Percentiles rank a stretch among this genome's conserved stretches.
These are phyloP conservation scores for Drosophila truncata DNA, from an alignment of 1,140 invertebrate species.

Conservation along the genomic window DNA sequence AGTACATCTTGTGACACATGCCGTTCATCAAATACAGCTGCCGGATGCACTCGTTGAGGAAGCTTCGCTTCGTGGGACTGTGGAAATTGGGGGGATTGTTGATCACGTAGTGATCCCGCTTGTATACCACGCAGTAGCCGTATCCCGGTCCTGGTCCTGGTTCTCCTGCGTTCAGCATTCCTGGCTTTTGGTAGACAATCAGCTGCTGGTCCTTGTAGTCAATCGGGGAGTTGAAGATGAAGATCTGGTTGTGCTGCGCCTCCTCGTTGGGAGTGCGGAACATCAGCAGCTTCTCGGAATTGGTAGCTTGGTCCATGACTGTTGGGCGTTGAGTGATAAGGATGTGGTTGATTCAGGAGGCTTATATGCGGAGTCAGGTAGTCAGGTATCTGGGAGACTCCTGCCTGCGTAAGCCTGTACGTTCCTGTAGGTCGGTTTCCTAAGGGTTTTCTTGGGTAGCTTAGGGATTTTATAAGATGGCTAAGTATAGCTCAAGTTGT, in stretches of 20 bases:
- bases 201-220: constrained; percentile 57
- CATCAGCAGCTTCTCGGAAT: constrained; percentile 43
- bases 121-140: constrained; percentile 68
- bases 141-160: constrained; percentile 14
- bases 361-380: constrained; percentile 52
- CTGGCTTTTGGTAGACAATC: constrained; percentile 52
- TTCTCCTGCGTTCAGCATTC: constrained; percentile 1
- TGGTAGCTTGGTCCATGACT: constrained; percentile 46
- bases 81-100: constrained; percentile 64
- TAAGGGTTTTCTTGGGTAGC: not conserved
- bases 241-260: constrained; percentile 42
- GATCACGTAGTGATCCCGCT: constrained; percentile 63
- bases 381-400: not conserved
- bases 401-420: not conserved
- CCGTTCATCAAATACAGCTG: constrained; percentile 68
- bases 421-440: not conserved
- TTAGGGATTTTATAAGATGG: not conserved
- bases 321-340: constrained; percentile 31
- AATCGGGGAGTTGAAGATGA: constrained; percentile 63
- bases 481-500: not conserved
- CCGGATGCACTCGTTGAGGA: constrained; percentile 71
- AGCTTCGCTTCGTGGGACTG: constrained; percentile 58
- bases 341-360: not conserved
- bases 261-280: constrained; percentile 42
- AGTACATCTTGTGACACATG: constrained; percentile 41